Conservation (phyloP, 2,888 invertebrate species). For the Sarcophaga subvicina region DNA sequence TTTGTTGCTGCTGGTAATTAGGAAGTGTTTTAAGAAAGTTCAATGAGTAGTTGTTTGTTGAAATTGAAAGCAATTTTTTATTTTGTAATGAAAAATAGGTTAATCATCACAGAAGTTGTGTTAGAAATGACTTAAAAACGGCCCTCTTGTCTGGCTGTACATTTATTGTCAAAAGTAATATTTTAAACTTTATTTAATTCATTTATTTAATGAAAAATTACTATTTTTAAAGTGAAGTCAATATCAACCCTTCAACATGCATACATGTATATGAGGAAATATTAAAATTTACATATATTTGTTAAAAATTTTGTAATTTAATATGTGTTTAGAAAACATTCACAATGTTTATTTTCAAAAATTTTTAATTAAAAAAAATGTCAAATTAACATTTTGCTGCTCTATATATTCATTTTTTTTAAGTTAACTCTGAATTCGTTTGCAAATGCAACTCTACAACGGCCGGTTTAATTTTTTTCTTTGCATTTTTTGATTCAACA, state of each 20-base stretch:
- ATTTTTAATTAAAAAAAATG: neutral
- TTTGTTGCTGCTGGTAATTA: constrained; percentile 44
- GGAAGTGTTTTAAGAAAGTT: constrained; percentile 6
- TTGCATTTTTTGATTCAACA: constrained; percentile 25
- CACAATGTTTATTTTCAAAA: too few species aligned
- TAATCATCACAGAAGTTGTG: neutral
- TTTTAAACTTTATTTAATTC: too few species aligned
- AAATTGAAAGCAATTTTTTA: neutral
- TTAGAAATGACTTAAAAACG: too few species aligned
- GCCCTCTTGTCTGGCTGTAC: too few species aligned
- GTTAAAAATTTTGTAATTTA: too few species aligned
- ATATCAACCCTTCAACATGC: neutral
- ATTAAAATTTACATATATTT: too few species aligned
- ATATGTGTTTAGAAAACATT: too few species aligned
- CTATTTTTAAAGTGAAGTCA: constrained; percentile 13
- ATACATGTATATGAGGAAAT: neutral
- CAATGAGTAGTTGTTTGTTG: neutral
- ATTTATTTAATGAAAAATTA: too few species aligned
- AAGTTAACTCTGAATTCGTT: constrained; percentile 27
- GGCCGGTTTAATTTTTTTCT: constrained; percentile 60
- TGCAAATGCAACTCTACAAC: constrained; percentile 64
- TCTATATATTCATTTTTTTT: neutral
- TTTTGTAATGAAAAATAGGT: neutral
- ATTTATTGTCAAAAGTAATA: too few species aligned
- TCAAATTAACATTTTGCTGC: neutral